Evolutionary conservation across 2,113 vertebrate genomes (phyloP).

Genomic region (Indicator maculatus): DNA sequence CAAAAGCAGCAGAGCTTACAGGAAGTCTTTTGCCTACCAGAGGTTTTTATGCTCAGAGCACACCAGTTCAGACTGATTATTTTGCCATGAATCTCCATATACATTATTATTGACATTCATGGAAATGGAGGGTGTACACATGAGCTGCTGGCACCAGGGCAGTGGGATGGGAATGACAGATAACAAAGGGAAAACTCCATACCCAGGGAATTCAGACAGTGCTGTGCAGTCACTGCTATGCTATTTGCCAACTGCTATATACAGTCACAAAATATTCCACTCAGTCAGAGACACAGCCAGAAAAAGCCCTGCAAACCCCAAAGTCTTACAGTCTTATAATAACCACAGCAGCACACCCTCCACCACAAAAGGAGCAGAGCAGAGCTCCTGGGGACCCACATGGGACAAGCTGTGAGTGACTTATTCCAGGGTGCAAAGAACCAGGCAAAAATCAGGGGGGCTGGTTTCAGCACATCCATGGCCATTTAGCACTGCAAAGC

Average conservation of each 20-base stretch:
- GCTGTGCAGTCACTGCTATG: slow-evolving; percentile 68
- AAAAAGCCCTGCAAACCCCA: slow-evolving; percentile 68
- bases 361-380: slow-evolving; percentile 38
- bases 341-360: slow-evolving; percentile 32
- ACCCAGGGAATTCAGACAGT: slow-evolving; percentile 69
- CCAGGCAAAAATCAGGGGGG: not conserved
- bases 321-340: slow-evolving; percentile 70
- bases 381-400: slow-evolving; percentile 10
- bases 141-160: not conserved
- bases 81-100: not conserved
- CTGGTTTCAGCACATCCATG: not conserved
- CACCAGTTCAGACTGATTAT: not conserved
- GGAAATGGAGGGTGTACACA: accelerated
- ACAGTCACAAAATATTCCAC: slow-evolving; percentile 72
- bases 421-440: not conserved
- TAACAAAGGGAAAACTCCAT: slow-evolving; percentile 50
- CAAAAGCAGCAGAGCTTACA: not conserved
- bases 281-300: slow-evolving; percentile 58
- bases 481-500: not conserved
- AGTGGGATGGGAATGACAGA: not conserved
- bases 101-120: accelerated
- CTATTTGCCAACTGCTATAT: slow-evolving; percentile 71
- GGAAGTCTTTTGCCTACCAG: not conserved
- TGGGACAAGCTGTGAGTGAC: not conserved
- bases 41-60: not conserved